These are phyloP conservation scores for Teleogryllus occipitalis DNA, from an alignment of 1,140 invertebrate species.

Conservation along the genomic window DNA sequence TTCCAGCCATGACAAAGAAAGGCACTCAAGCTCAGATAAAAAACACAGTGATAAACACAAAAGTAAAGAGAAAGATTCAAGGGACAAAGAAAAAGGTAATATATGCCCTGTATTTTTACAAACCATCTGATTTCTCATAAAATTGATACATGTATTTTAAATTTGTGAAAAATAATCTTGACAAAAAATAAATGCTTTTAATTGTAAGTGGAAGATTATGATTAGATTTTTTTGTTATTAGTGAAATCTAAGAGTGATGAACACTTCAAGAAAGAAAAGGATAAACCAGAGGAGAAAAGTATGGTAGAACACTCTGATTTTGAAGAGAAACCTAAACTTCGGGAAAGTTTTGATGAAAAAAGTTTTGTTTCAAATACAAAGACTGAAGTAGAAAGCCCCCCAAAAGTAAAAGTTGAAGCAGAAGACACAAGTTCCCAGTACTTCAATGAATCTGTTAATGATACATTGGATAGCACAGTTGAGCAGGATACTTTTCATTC, in stretches of 20 bases:
- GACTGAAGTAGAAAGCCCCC: neutral
- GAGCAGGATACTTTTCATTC: conserved; percentile 28
- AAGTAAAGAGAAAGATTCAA: conserved; percentile 32
- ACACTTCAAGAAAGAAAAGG: conserved; percentile 1
- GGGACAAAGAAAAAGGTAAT: conserved; percentile 14
- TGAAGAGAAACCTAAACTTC: neutral
- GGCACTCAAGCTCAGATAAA: conserved; percentile 24
- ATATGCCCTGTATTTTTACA: neutral
- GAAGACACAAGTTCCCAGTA: neutral
- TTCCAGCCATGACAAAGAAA: conserved; percentile 35
- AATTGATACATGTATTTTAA: neutral
- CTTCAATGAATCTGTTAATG: neutral
- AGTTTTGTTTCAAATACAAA: neutral
- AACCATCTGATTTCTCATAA: no score
- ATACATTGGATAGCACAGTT: conserved; percentile 1
- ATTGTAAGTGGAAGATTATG: neutral
- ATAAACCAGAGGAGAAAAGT: neutral
- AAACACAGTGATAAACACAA: conserved; percentile 39
- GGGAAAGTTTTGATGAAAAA: neutral
- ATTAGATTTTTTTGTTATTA: neutral
- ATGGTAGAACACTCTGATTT: neutral
- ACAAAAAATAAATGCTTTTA: neutral
- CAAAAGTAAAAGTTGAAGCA: conserved; percentile 7
- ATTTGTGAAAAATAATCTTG: neutral
- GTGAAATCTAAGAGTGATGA: neutral